phyloP scores from a whole-genome alignment of 2,797 vertebrate species.

The Todus mexicanus region DNA sequence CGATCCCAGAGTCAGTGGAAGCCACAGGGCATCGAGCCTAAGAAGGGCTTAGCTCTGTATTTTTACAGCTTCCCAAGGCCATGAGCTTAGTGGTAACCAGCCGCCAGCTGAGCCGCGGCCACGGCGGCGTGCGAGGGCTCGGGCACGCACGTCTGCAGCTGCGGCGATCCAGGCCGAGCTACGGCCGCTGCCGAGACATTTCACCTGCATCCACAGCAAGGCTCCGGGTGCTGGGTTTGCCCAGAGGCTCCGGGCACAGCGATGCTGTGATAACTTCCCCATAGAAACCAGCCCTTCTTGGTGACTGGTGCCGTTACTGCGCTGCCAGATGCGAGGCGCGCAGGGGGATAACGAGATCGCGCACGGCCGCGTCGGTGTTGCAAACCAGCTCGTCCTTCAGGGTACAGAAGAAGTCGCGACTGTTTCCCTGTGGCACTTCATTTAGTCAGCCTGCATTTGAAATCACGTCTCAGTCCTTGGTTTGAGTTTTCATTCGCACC shows the following conservation, averaged over 20 bases:
- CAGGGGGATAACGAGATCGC: fast-evolving
- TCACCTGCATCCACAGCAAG: fast-evolving
- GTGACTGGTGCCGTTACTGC: fast-evolving
- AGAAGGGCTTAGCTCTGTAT: constrained; percentile 13
- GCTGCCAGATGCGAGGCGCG: fast-evolving
- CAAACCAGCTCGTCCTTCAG: fast-evolving
- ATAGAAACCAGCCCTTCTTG: not conserved
- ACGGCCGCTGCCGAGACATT: not conserved
- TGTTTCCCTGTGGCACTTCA: not conserved
- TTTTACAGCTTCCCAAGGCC: not conserved
- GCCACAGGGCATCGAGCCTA: not conserved
- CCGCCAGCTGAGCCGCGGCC: not conserved
- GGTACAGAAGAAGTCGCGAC: not conserved
- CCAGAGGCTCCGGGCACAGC: fast-evolving
- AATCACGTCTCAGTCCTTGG: not conserved
- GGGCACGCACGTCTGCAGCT: not conserved
- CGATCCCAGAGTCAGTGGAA: not conserved
- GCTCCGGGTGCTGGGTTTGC: not conserved
- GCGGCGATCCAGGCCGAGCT: fast-evolving
- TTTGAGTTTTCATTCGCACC: not conserved
- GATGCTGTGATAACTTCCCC: not conserved
- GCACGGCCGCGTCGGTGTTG: not conserved
- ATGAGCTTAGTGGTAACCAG: not conserved
- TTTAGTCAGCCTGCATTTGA: not conserved
- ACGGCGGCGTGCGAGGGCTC: not conserved